Conservation (phyloP, 2,797 vertebrate genomes). For the Cirrhinus mrigala region DNA sequence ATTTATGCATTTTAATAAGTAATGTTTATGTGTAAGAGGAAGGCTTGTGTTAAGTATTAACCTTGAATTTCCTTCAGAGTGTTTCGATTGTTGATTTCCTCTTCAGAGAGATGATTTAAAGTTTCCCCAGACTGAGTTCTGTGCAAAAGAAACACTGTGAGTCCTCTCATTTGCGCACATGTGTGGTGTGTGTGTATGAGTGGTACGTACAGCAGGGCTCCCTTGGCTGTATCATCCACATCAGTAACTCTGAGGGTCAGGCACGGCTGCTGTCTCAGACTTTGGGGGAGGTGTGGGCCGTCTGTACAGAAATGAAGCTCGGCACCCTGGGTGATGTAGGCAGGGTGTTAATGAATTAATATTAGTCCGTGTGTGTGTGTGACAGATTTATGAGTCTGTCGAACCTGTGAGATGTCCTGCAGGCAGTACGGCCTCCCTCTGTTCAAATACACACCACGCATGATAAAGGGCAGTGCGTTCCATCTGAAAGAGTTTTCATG, state of each 20-base stretch:
- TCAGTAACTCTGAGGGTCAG: conserved; percentile 77
- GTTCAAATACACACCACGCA: conserved; percentile 50
- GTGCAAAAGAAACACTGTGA: conserved; percentile 8
- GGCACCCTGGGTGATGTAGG: conserved; percentile 74
- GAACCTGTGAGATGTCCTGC: conserved; percentile 54
- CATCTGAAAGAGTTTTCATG: conserved; percentile 35
- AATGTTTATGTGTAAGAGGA: neutral
- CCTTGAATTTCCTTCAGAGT: conserved; percentile 55
- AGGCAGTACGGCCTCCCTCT: conserved; percentile 57
- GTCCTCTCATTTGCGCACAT: neutral
- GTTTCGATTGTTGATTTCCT: conserved; percentile 46
- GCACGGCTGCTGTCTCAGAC: conserved; percentile 72
- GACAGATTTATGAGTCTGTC: conserved; percentile 2
- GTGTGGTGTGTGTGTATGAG: neutral
- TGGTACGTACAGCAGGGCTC: conserved; percentile 75
- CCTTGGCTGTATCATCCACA: conserved; percentile 76
- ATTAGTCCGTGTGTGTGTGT: conserved; percentile 25
- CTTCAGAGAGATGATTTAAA: conserved; percentile 42
- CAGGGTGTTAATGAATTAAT: conserved; percentile 35
- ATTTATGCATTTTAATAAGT: neutral
- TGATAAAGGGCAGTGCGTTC: conserved; percentile 56
- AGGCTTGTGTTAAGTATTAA: conserved; percentile 30
- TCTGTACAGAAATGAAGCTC: conserved; percentile 79
- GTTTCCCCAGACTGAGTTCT: conserved; percentile 51
- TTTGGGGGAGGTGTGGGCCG: conserved; percentile 79